These are phyloP conservation scores for Centropus bengalensis DNA, from an alignment of 2,113 vertebrate species.

Conservation along the genomic window DNA sequence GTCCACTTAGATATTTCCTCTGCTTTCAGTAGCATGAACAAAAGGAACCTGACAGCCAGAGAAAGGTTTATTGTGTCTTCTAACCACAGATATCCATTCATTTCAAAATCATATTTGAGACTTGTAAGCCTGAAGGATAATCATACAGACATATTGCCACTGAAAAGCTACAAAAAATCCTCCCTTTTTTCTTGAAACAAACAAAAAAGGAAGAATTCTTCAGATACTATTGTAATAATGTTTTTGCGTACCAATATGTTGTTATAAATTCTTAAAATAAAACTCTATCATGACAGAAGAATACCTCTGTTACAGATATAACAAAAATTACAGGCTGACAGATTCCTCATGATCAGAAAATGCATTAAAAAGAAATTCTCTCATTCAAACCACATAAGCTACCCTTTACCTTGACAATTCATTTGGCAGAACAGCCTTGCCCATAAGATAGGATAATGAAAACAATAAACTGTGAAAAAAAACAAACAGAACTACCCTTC, in stretches of 20 bases:
- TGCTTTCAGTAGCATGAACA: background rate
- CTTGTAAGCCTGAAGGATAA: background rate
- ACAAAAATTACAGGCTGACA: background rate
- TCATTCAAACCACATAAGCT: background rate
- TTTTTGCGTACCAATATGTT: background rate
- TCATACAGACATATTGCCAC: background rate
- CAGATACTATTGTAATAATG: background rate
- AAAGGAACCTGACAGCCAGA: background rate
- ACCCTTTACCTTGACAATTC: background rate
- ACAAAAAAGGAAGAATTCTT: background rate
- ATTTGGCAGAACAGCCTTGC: background rate
- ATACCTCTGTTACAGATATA: background rate
- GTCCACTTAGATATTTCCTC: background rate
- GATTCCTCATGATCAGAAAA: background rate
- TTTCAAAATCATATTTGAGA: background rate
- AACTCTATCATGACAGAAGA: background rate
- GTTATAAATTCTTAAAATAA: background rate
- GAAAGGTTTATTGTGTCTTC: background rate
- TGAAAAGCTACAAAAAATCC: background rate
- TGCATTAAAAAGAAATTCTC: background rate
- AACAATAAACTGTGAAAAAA: background rate
- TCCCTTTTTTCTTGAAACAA: background rate
- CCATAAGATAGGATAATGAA: background rate
- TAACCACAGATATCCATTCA: background rate
- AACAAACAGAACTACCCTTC: fast-evolving